Evolutionary conservation across 2,888 invertebrate genomes (phyloP).

Genomic region (Drosophila conformis): DNA sequence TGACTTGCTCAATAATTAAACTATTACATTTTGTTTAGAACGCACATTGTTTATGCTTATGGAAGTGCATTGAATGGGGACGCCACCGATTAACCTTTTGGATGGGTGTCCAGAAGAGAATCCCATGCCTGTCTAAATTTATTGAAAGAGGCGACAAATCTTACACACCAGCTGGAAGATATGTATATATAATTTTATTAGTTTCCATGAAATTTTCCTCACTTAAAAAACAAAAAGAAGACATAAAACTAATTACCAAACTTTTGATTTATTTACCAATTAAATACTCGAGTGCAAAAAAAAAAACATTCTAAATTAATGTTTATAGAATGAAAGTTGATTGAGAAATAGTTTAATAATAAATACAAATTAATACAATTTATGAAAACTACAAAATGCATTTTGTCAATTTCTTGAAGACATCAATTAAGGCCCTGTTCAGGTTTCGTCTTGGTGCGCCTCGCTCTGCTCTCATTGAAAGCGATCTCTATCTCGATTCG

Average conservation of each 20-base stretch:
- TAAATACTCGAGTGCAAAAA: neutral
- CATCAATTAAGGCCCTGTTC: conserved; percentile 25
- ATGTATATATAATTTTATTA: neutral
- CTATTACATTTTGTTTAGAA: conserved; percentile 39
- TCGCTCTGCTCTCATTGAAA: neutral
- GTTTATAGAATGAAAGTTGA: neutral
- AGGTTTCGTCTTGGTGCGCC: conserved; percentile 10
- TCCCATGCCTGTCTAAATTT: neutral
- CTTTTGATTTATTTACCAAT: neutral
- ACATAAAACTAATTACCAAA: neutral
- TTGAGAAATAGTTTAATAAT: conserved; percentile 3
- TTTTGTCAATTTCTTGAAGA: conserved; percentile 21
- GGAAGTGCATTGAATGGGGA: neutral
- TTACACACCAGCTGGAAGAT: neutral
- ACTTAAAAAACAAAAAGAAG: neutral
- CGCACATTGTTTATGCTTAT: conserved; percentile 31
- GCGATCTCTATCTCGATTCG: conserved; percentile 16
- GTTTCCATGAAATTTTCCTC: neutral
- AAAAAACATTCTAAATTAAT: neutral
- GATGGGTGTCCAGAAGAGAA: conserved; percentile 41
- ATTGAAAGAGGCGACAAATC: conserved; percentile 3
- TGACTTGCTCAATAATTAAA: conserved; percentile 41
- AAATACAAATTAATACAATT: conserved; percentile 8
- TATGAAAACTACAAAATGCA: conserved; percentile 34
- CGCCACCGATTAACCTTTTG: conserved; percentile 27